A percentile compares a stretch with the other conserved stretches of the same genome.
Evolutionary conservation across 2,113 vertebrate genomes (phyloP).

Genomic region (Aegotheles bennettii): DNA sequence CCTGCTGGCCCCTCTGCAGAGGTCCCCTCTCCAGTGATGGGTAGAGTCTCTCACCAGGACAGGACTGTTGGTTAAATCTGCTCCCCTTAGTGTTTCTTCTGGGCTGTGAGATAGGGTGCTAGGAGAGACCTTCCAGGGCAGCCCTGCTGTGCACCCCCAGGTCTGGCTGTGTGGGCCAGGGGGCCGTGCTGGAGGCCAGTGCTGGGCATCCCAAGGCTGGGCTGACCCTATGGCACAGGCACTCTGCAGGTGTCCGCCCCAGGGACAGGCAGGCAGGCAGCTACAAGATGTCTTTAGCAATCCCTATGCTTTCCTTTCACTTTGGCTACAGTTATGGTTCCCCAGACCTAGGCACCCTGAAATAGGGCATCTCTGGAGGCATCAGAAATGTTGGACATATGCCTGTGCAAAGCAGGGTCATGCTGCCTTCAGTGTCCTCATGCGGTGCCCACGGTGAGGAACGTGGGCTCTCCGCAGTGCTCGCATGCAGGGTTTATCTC

Average conservation of each 20-base stretch:
- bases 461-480: background rate
- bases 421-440: accelerated
- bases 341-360: background rate
- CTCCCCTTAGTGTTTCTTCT: background rate
- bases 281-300: background rate
- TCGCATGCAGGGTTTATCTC: background rate
- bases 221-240: background rate
- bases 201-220: background rate
- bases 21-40: background rate
- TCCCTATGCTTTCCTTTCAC: background rate
- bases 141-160: background rate
- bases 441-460: background rate
- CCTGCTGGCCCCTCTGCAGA: background rate
- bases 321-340: background rate
- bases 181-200: background rate
- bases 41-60: background rate
- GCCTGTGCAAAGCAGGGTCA: background rate
- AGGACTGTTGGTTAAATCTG: background rate
- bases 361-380: background rate
- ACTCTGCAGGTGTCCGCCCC: background rate
- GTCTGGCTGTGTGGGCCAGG: background rate
- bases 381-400: background rate
- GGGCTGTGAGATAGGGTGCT: background rate
- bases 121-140: background rate
- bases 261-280: background rate